These are phyloP conservation scores for Bombus ignitus DNA, from an alignment of 1,140 invertebrate genomes.

Conservation along the genomic window DNA sequence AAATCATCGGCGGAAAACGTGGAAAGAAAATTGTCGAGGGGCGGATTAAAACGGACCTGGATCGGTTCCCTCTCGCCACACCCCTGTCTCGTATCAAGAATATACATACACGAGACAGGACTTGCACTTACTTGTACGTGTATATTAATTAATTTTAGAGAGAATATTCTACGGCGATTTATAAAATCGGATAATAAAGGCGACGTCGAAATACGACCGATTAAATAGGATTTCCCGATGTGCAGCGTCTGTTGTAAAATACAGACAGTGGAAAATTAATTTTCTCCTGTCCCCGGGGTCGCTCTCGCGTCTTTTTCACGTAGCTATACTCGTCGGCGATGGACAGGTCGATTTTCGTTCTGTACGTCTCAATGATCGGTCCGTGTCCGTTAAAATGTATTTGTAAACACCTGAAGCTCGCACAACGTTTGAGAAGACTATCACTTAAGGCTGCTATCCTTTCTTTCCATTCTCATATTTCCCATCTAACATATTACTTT, in stretches of 20 bases:
- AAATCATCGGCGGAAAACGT: constrained; percentile 69
- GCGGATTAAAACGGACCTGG: constrained; percentile 6
- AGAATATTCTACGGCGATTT: constrained; percentile 37
- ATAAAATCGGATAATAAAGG: constrained; percentile 44
- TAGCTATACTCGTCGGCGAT: neutral
- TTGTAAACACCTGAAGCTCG: neutral
- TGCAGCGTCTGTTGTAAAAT: constrained; percentile 13
- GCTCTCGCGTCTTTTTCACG: neutral
- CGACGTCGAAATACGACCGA: constrained; percentile 31
- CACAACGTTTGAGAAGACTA: neutral
- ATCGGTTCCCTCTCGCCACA: neutral
- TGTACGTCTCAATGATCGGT: neutral
- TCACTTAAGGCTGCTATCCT: neutral
- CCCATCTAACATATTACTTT: too few species aligned
- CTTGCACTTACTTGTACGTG: neutral
- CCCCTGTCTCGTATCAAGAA: neutral
- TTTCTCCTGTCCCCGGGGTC: neutral
- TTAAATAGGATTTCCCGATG: constrained; percentile 31
- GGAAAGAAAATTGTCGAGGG: constrained; percentile 62
- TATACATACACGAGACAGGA: neutral
- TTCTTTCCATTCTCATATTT: too few species aligned
- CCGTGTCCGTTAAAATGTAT: neutral
- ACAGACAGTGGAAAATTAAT: constrained; percentile 34
- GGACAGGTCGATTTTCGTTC: neutral
- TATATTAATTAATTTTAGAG: constrained; percentile 41